Conservation (phyloP, 2,113 vertebrate species). For the Hippocampus zosterae region DNA sequence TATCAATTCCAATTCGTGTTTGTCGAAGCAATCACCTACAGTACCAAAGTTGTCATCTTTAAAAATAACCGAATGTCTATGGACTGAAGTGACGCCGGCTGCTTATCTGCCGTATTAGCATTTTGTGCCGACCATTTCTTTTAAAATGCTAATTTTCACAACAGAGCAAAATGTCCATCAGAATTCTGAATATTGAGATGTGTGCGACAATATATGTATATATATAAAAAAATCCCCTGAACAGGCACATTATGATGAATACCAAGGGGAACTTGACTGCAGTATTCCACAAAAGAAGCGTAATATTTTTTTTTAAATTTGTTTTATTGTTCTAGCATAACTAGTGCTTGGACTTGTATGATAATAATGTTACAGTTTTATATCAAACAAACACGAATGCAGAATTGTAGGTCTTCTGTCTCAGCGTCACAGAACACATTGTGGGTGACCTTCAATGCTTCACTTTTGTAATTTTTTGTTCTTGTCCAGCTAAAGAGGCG, state of each 20-base stretch:
- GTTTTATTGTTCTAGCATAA: no score
- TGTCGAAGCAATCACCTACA: constrained; percentile 6
- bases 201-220: no score
- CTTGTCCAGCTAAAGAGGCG: constrained; percentile 20
- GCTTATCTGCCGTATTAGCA: constrained; percentile 12
- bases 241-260: constrained; percentile 38
- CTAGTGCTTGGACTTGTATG: no score
- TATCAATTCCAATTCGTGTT: constrained; percentile 10
- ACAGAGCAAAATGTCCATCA: constrained; percentile 24
- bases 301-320: no score
- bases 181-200: constrained; percentile 23
- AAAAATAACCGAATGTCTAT: background rate
- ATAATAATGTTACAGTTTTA: no score
- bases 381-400: no score
- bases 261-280: constrained; percentile 55
- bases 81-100: background rate
- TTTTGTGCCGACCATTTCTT: background rate
- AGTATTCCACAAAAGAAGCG: constrained; percentile 64
- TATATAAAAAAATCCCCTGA: constrained; percentile 32
- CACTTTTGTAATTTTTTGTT: constrained; percentile 21
- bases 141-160: constrained; percentile 13
- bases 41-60: background rate
- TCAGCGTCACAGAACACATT: background rate
- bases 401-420: no score
- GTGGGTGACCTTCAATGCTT: constrained; percentile 3